Evolutionary conservation across 2,113 vertebrate species (phyloP).

Genomic region (Pygoscelis adeliae): DNA sequence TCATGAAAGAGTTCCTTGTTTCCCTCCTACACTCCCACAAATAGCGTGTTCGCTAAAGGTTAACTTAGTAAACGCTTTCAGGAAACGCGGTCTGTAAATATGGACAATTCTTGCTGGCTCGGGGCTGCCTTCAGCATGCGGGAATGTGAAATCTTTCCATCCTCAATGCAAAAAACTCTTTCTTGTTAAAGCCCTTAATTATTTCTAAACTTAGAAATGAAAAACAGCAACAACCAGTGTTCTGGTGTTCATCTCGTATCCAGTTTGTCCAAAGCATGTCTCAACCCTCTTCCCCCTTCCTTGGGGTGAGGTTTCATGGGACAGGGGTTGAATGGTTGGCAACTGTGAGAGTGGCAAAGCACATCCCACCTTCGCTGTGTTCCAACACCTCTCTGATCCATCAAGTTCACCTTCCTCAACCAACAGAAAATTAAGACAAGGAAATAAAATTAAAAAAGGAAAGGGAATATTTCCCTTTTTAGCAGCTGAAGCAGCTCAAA

Average conservation of each 20-base stretch:
- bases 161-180: background rate
- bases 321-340: no score
- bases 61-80: background rate
- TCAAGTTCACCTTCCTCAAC: background rate
- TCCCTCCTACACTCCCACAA: background rate
- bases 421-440: background rate
- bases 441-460: background rate
- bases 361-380: background rate
- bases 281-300: background rate
- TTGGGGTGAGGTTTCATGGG: background rate
- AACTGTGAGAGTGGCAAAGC: background rate
- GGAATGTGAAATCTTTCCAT: conserved; percentile 6
- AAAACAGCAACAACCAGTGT: background rate
- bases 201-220: conserved; percentile 32
- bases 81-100: background rate
- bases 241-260: background rate
- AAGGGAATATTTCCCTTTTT: background rate
- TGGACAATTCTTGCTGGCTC: background rate
- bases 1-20: conserved; percentile 27
- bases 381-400: background rate
- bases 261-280: background rate
- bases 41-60: background rate
- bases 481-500: background rate
- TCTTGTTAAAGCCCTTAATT: background rate
- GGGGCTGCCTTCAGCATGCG: background rate